Evolutionary conservation across 2,797 vertebrate species (phyloP).

Genomic region (Hirundo rustica): DNA sequence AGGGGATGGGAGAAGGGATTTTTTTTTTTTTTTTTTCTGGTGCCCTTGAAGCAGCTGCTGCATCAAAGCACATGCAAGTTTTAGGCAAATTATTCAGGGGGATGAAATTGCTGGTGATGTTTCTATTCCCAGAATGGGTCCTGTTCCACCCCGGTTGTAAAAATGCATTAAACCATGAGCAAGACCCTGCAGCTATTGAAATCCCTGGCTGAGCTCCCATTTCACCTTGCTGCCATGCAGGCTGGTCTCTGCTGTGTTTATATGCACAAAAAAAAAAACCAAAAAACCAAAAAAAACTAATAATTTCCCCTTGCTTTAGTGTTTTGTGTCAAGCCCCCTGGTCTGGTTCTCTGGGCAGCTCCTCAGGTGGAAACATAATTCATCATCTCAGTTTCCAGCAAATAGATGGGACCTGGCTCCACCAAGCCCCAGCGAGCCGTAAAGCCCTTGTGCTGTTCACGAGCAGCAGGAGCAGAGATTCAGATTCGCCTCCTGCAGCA

Average conservation of each 20-base stretch:
- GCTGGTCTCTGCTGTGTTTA: neutral
- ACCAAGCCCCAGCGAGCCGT: neutral
- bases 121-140: slow-evolving; percentile 19
- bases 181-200: slow-evolving; percentile 9
- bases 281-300: neutral
- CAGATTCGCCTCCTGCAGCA: neutral
- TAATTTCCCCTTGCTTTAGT: neutral
- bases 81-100: neutral
- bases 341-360: neutral
- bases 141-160: neutral
- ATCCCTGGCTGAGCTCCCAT: neutral
- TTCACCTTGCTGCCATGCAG: neutral
- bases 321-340: neutral
- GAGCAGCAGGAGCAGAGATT: neutral
- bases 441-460: neutral
- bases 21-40: neutral
- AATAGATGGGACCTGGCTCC: neutral
- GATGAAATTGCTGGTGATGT: neutral
- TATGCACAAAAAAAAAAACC: neutral
- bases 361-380: neutral
- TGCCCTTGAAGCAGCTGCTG: slow-evolving; percentile 14
- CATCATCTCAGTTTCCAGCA: neutral
- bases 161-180: neutral
- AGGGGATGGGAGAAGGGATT: neutral
- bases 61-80: neutral